Evolutionary conservation across 2,888 invertebrate genomes (phyloP).

Genomic region (Hypolimnas misippus): DNA sequence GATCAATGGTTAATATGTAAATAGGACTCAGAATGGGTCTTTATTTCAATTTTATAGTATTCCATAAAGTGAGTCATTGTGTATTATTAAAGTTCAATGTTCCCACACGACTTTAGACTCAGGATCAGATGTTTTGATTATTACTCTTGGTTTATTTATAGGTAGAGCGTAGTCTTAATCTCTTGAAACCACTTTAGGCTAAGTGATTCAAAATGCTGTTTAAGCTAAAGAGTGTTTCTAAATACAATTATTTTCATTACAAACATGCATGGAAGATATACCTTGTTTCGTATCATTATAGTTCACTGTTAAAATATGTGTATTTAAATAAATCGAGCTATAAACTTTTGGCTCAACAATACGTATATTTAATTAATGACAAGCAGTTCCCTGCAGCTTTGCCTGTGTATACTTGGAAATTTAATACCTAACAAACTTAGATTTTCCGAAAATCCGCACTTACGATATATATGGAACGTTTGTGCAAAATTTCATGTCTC

Average conservation of each 20-base stretch:
- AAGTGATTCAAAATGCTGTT: not conserved
- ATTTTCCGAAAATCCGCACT: no score
- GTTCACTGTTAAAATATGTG: no score
- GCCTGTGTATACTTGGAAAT: no score
- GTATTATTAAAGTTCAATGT: conserved; percentile 26
- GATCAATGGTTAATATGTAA: conserved; percentile 2
- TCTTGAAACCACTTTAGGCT: conserved; percentile 2
- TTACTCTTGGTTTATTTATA: conserved; percentile 23
- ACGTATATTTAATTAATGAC: no score
- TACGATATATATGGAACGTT: no score
- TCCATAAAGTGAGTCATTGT: conserved; percentile 29
- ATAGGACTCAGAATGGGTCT: not conserved
- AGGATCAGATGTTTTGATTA: conserved; percentile 26
- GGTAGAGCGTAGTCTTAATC: conserved; percentile 19
- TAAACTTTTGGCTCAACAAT: no score
- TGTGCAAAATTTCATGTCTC: no score
- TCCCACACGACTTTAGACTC: conserved; percentile 31
- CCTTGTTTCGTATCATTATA: no score
- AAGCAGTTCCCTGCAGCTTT: no score
- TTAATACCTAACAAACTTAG: no score
- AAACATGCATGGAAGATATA: no score
- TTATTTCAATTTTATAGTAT: conserved; percentile 26
- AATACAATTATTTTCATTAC: not conserved
- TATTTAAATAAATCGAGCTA: no score
- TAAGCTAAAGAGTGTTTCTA: not conserved